Evolutionary conservation across 2,797 vertebrate genomes (phyloP), one percentile per base, ranked within the genome.

Genomic region (Nyctalus aviator): DNA sequence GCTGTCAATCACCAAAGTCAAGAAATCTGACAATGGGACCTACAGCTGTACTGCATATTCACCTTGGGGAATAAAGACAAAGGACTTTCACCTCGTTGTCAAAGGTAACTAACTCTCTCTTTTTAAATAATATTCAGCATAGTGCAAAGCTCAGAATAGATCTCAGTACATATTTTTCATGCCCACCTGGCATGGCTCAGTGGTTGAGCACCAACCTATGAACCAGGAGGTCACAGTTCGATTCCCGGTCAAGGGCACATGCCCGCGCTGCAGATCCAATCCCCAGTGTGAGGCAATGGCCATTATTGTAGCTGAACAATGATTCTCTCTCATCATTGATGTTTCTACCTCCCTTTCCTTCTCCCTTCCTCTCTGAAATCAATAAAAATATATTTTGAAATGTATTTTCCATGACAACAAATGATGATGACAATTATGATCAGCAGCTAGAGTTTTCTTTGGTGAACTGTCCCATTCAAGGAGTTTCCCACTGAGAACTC

Each of bases 11-110:
- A 53, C 1, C 4, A 97, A 76, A 1, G 97, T 96, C 17, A 83
- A 97, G 14, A 98, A 95, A 48, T 94, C 98, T 66, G 99, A 99
- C 88, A 97, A 97, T 0, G 99, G 99, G 66, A 97, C 90, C 0
- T 99, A 99, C 92, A 95, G 21, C 27, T 99, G 99, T 5, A 6
- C 79, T 64, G 97, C 98, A 5, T 21, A 0, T 2, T 99, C 98
- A 27, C 0, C 5, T 41, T 1, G 41, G 5, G 97, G 95, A 32
- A 13, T 0, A 0, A 14, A 14, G 8, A 98, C 13, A 57, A 98
- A 94, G 97, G n/a, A 93, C 81, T 99, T 99, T 96, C 66, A 93
- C 5, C 97, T 99, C 90, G 96, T 75, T 2, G 98, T 99, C 78
- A 97, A 96, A 98, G 99, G 99, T 99, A 97, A 98, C 48, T 72